Evolutionary conservation across 2,113 vertebrate genomes (phyloP), one percentile per base, ranked within the genome.

Genomic region (Etheostoma cragini): DNA sequence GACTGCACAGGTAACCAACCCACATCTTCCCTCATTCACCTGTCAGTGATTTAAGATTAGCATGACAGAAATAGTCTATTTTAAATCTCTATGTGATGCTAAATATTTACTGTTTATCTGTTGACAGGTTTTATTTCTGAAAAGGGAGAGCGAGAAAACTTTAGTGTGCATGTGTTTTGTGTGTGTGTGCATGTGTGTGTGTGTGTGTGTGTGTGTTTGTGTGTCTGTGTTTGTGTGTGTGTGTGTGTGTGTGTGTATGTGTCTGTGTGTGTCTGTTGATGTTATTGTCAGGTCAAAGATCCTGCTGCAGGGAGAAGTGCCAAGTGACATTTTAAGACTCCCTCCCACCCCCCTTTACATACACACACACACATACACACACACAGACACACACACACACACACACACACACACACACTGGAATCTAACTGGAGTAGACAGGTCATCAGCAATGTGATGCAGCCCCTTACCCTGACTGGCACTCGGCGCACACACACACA

Each of bases 401-500:
- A 75, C 13, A 83, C 8, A 82, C 72, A 85, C 64, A 74, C 56
- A 81, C 45, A 78, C 71, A 11, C 65, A 53, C 30, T 53, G 73
- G 85, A 94, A 93, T 91, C 89, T 92, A 93, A 95, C 93, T 93
- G 89, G 93, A 96, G 83, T 88, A 92, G 96, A 96, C 95, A 96
- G 95, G 82, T 93, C 93, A 93, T 96, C 96, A 96, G 89, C 87
- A 78, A 89, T 88, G 92, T 84, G 90, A 90, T 92, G 89, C 83
- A 92, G 90, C 91, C 88, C 93, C 91, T 95, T 91, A 94, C 93
- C 87, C 71, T 89, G 86, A 90, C 88, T 92, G 95, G 91, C 95
- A 95, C 93, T 87, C 91, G n/a, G 76, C 65, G 65, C 38, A 61
- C 76, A 87, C 72, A 67, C 47, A 74, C 60, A 64, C 49, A 70